Percentiles rank a stretch among this genome's conserved stretches.
phyloP scores from a whole-genome alignment of 2,888 invertebrate species.

The Acanthoscelides obtectus region DNA sequence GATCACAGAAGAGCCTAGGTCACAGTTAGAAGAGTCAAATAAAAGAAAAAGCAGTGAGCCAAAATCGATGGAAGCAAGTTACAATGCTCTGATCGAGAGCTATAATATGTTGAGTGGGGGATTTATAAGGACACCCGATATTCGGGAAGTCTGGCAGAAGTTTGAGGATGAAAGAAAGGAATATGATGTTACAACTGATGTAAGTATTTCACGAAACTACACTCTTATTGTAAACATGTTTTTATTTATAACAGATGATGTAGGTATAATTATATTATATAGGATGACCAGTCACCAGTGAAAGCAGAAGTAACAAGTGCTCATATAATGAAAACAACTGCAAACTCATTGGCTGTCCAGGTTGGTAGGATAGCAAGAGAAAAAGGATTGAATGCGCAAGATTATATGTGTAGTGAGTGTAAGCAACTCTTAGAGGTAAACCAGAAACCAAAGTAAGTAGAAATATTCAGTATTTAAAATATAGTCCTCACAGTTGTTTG shows the following conservation, averaged over 20 bases:
- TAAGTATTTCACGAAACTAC: neutral
- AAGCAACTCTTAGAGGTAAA: conserved; percentile 59
- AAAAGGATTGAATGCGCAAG: conserved; percentile 78
- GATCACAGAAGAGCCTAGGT: conserved; percentile 2
- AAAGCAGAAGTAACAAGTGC: conserved; percentile 10
- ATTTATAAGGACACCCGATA: conserved; percentile 51
- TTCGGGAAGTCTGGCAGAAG: conserved; percentile 58
- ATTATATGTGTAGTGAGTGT: conserved; percentile 80
- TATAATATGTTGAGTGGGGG: conserved; percentile 51
- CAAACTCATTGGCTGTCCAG: conserved; percentile 56
- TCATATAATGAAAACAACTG: conserved; percentile 21
- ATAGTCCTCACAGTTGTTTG: no score
- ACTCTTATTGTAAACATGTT: neutral
- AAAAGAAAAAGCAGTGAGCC: conserved; percentile 18
- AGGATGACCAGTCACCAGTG: conserved; percentile 8
- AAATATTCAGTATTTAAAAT: no score
- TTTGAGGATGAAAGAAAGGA: conserved; percentile 38
- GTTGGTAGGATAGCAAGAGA: conserved; percentile 68
- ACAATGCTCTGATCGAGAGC: conserved; percentile 56
- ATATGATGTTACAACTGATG: conserved; percentile 15
- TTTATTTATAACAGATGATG: neutral
- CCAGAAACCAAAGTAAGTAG: conserved; percentile 50
- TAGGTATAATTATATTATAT: conserved; percentile 7
- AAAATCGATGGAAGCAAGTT: conserved; percentile 50
- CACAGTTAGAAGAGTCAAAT: conserved; percentile 4